These are phyloP conservation scores for Crocodylus rhombifer DNA, from an alignment of 2,797 vertebrate species.

Conservation along the genomic window DNA sequence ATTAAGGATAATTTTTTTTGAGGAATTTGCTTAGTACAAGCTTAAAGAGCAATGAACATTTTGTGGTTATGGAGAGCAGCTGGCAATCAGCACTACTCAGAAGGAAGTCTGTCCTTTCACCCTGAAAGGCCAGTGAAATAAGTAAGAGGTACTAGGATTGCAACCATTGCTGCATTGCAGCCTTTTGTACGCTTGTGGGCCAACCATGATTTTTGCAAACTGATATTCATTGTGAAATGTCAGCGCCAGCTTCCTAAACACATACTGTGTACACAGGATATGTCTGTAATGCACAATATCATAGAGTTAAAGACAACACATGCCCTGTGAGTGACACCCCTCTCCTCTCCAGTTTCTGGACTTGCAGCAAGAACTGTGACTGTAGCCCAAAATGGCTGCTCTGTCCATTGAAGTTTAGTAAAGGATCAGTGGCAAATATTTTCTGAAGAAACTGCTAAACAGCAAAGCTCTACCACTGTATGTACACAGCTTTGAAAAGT, in stretches of 20 bases:
- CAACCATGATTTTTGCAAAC: background rate
- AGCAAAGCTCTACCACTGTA: background rate
- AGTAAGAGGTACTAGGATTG: no score
- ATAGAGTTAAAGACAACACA: background rate
- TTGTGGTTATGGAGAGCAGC: background rate
- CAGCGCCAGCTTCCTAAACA: background rate
- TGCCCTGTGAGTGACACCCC: background rate
- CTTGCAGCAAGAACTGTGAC: background rate
- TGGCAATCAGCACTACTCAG: background rate
- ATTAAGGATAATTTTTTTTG: background rate
- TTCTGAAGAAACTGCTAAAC: background rate
- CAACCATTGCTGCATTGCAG: background rate
- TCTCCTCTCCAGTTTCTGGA: background rate
- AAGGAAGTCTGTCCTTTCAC: background rate
- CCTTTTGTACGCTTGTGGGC: background rate
- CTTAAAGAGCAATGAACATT: background rate
- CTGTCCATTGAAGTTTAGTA: fast-evolving
- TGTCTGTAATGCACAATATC: fast-evolving
- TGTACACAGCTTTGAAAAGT: background rate
- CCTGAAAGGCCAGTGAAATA: background rate
- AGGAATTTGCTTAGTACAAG: background rate
- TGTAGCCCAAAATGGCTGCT: background rate
- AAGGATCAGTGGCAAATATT: background rate
- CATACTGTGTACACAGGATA: background rate
- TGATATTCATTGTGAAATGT: background rate